phyloP scores from a whole-genome alignment of 2,113 vertebrate species.

The Pterophyllum scalare region DNA sequence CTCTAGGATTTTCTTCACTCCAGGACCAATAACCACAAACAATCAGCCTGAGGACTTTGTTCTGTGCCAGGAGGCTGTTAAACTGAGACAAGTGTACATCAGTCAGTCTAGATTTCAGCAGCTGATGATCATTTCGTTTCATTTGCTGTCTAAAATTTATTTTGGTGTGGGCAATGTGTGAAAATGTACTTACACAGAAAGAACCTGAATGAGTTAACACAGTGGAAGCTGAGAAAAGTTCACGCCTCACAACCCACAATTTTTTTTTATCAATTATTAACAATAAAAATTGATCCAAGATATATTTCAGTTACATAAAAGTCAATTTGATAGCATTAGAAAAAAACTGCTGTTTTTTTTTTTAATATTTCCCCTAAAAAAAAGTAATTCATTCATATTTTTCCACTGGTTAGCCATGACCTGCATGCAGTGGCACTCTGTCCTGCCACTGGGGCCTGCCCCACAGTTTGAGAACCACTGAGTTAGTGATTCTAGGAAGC shows the following conservation, averaged over 20 bases:
- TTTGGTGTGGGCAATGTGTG: slow-evolving; percentile 8
- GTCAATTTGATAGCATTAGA: background rate
- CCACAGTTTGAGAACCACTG: background rate
- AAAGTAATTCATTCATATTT: background rate
- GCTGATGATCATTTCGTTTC: slow-evolving; percentile 29
- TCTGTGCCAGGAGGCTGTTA: slow-evolving; percentile 32
- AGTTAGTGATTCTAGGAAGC: background rate
- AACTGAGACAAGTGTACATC: background rate
- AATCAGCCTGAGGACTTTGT: slow-evolving; percentile 33
- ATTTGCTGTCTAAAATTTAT: background rate
- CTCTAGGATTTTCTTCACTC: slow-evolving; percentile 60
- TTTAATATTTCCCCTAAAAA: background rate
- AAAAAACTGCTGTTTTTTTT: background rate
- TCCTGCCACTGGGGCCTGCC: background rate
- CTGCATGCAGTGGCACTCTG: background rate
- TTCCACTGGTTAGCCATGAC: accelerated
- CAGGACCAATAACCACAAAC: slow-evolving; percentile 62
- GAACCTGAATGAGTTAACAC: background rate
- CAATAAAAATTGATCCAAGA: background rate
- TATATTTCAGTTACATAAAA: background rate
- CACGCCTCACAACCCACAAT: background rate
- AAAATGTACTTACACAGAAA: background rate
- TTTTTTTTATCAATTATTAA: background rate
- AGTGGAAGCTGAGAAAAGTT: background rate
- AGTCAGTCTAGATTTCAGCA: slow-evolving; percentile 3